Evolutionary conservation across 2,797 vertebrate genomes (phyloP).

Genomic region (Harpagifer antarcticus): DNA sequence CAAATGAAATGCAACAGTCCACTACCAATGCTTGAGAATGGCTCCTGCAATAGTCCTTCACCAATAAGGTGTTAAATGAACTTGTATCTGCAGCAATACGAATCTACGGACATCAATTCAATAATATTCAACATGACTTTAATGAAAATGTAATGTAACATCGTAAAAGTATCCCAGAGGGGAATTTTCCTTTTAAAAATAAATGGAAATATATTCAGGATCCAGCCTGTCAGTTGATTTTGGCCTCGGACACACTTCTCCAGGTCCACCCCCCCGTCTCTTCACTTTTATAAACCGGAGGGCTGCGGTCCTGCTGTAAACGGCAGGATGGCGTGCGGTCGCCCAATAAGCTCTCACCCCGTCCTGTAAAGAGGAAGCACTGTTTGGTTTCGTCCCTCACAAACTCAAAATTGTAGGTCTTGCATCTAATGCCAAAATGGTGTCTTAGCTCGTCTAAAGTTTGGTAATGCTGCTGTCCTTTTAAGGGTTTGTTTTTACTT

Average conservation of each 20-base stretch:
- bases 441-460: slow-evolving; percentile 35
- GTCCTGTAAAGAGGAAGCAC: slow-evolving; percentile 57
- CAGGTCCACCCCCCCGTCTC: slow-evolving; percentile 20
- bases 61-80: background rate
- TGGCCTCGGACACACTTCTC: slow-evolving; percentile 10
- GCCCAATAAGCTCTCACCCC: slow-evolving; percentile 36
- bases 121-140: background rate
- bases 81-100: background rate
- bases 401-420: background rate
- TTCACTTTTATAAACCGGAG: slow-evolving; percentile 45
- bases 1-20: background rate
- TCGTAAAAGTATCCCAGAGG: slow-evolving; percentile 5
- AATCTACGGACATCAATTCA: background rate
- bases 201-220: slow-evolving; percentile 9
- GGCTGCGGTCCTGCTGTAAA: slow-evolving; percentile 51
- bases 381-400: slow-evolving; percentile 54
- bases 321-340: slow-evolving; percentile 21
- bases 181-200: slow-evolving; percentile 8
- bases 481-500: slow-evolving; percentile 66
- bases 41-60: background rate
- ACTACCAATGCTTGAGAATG: background rate
- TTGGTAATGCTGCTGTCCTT: slow-evolving; percentile 51
- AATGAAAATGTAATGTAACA: slow-evolving; percentile 10
- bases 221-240: slow-evolving; percentile 30
- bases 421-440: slow-evolving; percentile 32